phyloP scores from a whole-genome alignment of 2,888 invertebrate species.

The Gnatocerus cornutus region DNA sequence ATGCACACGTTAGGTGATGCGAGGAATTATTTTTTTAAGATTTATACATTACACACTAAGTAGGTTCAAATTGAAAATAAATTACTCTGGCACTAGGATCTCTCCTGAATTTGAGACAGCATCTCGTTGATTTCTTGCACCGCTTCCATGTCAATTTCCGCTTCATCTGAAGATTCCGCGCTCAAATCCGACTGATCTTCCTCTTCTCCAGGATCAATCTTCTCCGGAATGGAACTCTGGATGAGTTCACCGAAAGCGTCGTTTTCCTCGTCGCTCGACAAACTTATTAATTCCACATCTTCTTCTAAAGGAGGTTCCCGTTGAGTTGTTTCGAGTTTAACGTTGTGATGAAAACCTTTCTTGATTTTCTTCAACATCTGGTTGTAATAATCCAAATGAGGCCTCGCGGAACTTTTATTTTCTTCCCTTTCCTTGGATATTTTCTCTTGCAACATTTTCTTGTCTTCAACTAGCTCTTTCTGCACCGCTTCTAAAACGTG shows the following conservation, averaged over 20 bases:
- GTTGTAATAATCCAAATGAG: constrained; percentile 56
- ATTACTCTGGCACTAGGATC: constrained; percentile 11
- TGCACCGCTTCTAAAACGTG: constrained; percentile 63
- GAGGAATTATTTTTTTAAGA: constrained; percentile 32
- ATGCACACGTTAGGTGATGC: not conserved
- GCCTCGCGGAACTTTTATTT: constrained; percentile 27
- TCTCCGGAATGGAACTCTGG: constrained; percentile 56
- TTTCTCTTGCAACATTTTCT: constrained; percentile 44
- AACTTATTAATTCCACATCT: constrained; percentile 53
- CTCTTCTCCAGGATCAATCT: constrained; percentile 54
- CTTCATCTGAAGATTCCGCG: constrained; percentile 38
- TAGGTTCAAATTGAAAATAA: constrained; percentile 19
- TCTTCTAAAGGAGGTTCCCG: constrained; percentile 3
- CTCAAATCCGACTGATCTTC: constrained; percentile 53
- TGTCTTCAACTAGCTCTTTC: constrained; percentile 58
- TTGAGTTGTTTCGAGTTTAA: constrained; percentile 12
- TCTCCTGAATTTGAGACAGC: constrained; percentile 46
- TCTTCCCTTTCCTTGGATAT: constrained; percentile 16
- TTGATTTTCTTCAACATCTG: constrained; percentile 61
- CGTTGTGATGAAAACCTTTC: constrained; percentile 56
- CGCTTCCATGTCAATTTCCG: constrained; percentile 64
- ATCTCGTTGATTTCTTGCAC: constrained; percentile 65
- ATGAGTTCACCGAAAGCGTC: constrained; percentile 52
- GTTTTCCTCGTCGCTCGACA: constrained; percentile 54
- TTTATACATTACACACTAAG: constrained; percentile 20